Base-by-base conservation (phyloP, 2,888 invertebrate genomes). In the Chalcis sispes region DNA sequence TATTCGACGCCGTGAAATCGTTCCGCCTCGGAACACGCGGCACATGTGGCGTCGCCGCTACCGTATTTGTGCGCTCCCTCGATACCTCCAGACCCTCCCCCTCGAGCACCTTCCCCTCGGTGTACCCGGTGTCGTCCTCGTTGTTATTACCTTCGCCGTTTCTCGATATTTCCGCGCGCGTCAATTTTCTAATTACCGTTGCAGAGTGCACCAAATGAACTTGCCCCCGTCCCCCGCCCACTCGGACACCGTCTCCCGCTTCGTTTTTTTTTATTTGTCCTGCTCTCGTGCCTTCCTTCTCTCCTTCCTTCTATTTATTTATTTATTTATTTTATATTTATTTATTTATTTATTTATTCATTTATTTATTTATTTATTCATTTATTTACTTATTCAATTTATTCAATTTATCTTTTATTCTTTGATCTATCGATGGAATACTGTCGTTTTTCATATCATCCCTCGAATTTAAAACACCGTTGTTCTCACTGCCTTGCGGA, bases 1-100 rank as follows among this genome's bases (percentile, higher is more conserved):
- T 80, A 84, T 86, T 85, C 83, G 84, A 82, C 82, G 83, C 82
- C 80, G 82, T 83, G 82, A 85, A 87, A 87, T 86, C 84, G 83
- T 85, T 86, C 83, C 81, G 82, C 83, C 82, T 85, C 84, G 84
- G 79, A 85, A 85, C 85, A 85, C 84, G 82, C 82, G 81, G 82
- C 85, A 81, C 85, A 81, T 83, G 84, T 84, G 85, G 74, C 80
- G 76, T 69, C 77, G 65, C 40, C 10, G n/a, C 20, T 40, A n/a
- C 52, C 52, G 20, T 18, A 62, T 46, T 36, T 36, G 36, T 7
- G 36, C 36, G 66, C 69, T 42, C 36, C 25, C 62, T 52, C 23
- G 32, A 36, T 36, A 36, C 36, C 36, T 10, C 10, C 10, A 36
- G 4, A 36, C 25, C 59, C 65, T 72, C 8, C 13, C 7, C 20